Conservation (phyloP, 2,797 vertebrate genomes). For the Rhynchotus rufescens region DNA sequence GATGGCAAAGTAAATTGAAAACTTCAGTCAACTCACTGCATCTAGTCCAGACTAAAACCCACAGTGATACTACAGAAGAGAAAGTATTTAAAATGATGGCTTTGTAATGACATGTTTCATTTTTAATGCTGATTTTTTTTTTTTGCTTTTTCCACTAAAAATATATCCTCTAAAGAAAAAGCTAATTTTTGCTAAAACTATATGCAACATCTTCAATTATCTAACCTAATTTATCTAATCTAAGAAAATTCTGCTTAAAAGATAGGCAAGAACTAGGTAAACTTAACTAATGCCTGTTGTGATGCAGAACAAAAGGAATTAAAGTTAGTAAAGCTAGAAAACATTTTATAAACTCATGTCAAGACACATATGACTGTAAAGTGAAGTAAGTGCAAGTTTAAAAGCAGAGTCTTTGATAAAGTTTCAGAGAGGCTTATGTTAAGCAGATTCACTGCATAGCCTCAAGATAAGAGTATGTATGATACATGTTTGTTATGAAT, state of each 20-base stretch:
- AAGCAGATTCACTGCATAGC: not conserved
- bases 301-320: not conserved
- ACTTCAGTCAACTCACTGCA: not conserved
- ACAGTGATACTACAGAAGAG: not conserved
- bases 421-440: not conserved
- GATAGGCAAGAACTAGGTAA: not conserved
- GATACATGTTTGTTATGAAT: not conserved
- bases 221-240: not conserved
- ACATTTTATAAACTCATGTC: not conserved
- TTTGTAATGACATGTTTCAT: not conserved
- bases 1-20: conserved; percentile 4
- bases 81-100: not conserved
- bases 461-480: not conserved
- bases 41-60: not conserved
- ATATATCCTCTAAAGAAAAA: not conserved
- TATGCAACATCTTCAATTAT: not conserved
- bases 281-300: not conserved
- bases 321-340: not conserved
- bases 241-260: not conserved
- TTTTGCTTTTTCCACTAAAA: conserved; percentile 2
- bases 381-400: not conserved
- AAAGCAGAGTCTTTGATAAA: not conserved
- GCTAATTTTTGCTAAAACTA: not conserved
- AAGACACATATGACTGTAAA: not conserved
- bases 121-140: not conserved